Evolutionary conservation across 2,113 vertebrate genomes (phyloP), one percentile per base, ranked within the genome.

Genomic region (Lipophrys pholis): DNA sequence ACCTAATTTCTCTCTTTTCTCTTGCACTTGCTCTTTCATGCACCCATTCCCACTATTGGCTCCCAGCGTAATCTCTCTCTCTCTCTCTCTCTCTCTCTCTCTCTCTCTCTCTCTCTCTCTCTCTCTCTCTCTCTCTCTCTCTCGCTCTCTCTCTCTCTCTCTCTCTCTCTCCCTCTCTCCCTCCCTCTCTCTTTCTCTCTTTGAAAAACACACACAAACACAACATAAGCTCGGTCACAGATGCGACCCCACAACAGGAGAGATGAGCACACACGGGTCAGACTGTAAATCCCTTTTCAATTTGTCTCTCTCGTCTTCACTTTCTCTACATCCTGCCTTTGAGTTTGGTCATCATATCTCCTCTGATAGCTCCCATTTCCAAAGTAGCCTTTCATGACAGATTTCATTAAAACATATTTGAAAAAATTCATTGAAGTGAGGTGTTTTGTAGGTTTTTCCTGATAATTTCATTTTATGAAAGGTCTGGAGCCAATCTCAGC

Each of bases 1-100:
- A 94, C 94, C 94, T 88, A 93, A 76, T 94, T 94, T 93, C 80
- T 71, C 80, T 71, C 67, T 76, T 72, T 86, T 79, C 69, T 83
- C 80, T 73, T 83, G 68, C 73, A 49, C 15, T 71, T 69, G 21
- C 84, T 86, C 56, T 76, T 83, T 91, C 87, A 74, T 73, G 80
- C 66, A 14, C 78, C 88, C 82, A 87, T 88, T 89, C 82, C 54
- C 75, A 84, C 82, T 69, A 85, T 89, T 90, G 78, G 83, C 90
- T 92, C 21, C 79, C 66, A 90, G 90, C 90, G 64, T 89, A 92
- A 91, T 91, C 87, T 78, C 84, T 69, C 66, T 55, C 68, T 57
- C 55, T 39, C 57, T 64, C 69, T 59, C 66, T 59, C 67, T 51
- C 62, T 35, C 35, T 17, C 64, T 12, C 75, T n/a, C 66, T 14